Base-by-base conservation (phyloP, 2,113 vertebrate species). In the Ageneiosus marmoratus region DNA sequence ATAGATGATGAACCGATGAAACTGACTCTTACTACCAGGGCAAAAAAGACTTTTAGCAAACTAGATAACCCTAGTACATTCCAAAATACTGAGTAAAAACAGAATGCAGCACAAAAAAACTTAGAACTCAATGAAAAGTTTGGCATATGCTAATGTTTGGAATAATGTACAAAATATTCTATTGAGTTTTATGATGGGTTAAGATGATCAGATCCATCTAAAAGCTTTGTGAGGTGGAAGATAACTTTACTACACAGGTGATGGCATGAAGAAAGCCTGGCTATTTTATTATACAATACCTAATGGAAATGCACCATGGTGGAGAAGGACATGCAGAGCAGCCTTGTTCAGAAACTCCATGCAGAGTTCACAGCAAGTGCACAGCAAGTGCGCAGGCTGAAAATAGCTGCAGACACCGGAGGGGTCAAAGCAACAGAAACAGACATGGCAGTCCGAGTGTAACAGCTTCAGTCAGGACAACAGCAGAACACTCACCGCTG, bases 391-490 rank as follows among this genome's bases (percentile, higher is more conserved):
- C 34, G 78, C 48, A 60, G 50, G 80, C 85, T 79, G 67, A 85
- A 90, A 89, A 84, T 89, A 90, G 85, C 58, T 44, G 46, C 72
- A 79, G 77, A 83, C 82, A 82, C 83, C 76, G 86, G 86, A 83
- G 83, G 81, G 86, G 84, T 79, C 80, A 82, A 44, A 69, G 75
- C 46, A 62, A 79, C 79, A 78, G 70, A 84, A 55, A 48, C 56
- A 41, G 48, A 85, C 69, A 88, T 79, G 24, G 58, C 46, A 70
- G 63, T 13, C 48, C 18, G 56, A 75, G 37, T 69, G 32, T 44
- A 84, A 82, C 27, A 50, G 65, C 58, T 53, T 72, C 18, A 51
- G 41, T 56, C 51, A 77, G 32, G 65, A 65, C 65, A 63, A 44
- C 60, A n/a, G 73, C 83, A 79, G 22, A 85, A 82, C 63, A 44